Percentiles rank a stretch among this genome's conserved stretches.
Evolutionary conservation across 1,140 invertebrate genomes (phyloP).

Genomic region (Drosophila leontia): DNA sequence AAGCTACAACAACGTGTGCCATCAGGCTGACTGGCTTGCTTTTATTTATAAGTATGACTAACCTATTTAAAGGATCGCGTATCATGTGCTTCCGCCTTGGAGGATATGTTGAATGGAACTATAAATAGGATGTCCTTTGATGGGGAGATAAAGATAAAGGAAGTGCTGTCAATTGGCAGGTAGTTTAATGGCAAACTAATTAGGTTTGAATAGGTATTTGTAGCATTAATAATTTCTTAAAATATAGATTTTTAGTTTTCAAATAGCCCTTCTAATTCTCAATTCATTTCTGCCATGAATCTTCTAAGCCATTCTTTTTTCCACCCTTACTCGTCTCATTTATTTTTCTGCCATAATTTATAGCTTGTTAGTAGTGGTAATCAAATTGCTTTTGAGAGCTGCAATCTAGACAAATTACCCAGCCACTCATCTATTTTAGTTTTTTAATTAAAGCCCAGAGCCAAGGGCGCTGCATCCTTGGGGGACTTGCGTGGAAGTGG

Average conservation of each 20-base stretch:
- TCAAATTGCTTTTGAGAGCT: conserved; percentile 63
- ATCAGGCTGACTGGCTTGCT: conserved; percentile 42
- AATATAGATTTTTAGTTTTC: neutral
- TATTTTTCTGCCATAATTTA: conserved; percentile 57
- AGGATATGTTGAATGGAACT: neutral
- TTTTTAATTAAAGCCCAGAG: conserved; percentile 75
- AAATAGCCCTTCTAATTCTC: too few species aligned
- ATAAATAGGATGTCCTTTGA: neutral
- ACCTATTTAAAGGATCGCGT: conserved; percentile 42
- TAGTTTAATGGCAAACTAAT: neutral
- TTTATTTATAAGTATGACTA: conserved; percentile 64
- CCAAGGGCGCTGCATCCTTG: conserved; percentile 27
- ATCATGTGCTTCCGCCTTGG: conserved; percentile 1
- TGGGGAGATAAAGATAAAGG: too few species aligned
- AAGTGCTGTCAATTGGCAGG: neutral
- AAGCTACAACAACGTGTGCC: conserved; percentile 41
- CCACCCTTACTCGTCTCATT: neutral
- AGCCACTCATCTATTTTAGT: conserved; percentile 65
- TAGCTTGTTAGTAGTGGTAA: conserved; percentile 53
- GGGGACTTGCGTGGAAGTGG: conserved; percentile 5
- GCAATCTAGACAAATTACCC: conserved; percentile 76
- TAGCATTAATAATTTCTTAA: too few species aligned
- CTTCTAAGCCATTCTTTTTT: neutral
- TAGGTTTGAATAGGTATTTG: neutral
- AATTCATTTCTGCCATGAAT: neutral